Base-by-base conservation (phyloP, 2,113 vertebrate genomes). In the Petromus typicus region DNA sequence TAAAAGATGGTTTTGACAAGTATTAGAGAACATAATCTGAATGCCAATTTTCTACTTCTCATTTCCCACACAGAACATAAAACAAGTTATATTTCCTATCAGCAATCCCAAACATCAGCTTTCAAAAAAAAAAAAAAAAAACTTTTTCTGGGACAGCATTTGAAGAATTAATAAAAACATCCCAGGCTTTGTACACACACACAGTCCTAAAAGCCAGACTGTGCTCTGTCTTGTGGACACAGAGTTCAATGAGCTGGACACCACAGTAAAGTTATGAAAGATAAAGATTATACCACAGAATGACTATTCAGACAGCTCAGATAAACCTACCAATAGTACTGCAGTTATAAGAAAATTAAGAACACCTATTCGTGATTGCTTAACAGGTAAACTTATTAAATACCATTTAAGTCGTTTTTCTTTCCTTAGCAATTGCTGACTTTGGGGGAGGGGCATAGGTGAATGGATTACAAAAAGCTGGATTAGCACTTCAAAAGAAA, bases 321-420 rank as follows among this genome's bases (percentile, higher is more conserved):
- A 93, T 91, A 97, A 91, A 82, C 80, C 76, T 86, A 87, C 59
- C 76, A 93, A 96, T 45, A 20, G 61, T 73, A 61, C 10, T 61
- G 90, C 89, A 82, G 73, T 75, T 97, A 66, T 54, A 95, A 86
- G 64, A 54, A 91, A 96, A 96, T 83, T 71, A 89, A 92, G 67
- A 94, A 88, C 8, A 59, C 59, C 94, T 96, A 96, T 18, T 95
- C 83, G 92, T 92, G 91, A 95, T 17, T 78, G 73, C 84, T 97
- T 96, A 97, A 97, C 91, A 97, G 61, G 23, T 84, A 96, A 96
- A 97, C 97, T 92, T 96, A 98, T 89, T 97, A 97, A 98, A 97
- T 92, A 93, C 54, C 85, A 96, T 95, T 97, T 89, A 95, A 97
- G 89, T 90, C 4, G 54, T 90, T 98, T 98, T 97, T 95, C 97